A percentile compares a stretch with the other conserved stretches of the same genome.
phyloP scores from a whole-genome alignment of 2,113 vertebrate species.

The Apteryx mantelli region DNA sequence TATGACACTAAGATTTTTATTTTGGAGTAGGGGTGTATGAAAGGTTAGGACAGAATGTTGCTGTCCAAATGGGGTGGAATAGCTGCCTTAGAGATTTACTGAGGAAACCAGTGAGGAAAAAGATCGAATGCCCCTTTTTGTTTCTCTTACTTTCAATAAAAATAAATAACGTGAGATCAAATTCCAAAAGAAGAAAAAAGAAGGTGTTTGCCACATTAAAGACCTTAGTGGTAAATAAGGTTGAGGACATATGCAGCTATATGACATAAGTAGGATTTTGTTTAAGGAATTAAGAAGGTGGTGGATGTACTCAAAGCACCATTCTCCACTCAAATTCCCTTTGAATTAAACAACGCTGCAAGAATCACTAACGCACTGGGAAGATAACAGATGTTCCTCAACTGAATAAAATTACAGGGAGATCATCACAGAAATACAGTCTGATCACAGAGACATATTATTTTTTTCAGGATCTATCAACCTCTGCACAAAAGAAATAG shows the following conservation, averaged over 20 bases:
- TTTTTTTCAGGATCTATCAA: background rate
- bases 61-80: background rate
- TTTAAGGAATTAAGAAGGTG: background rate
- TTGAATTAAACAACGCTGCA: background rate
- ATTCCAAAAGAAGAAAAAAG: background rate
- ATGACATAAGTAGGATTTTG: background rate
- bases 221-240: background rate
- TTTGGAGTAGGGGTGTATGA: background rate
- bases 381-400: background rate
- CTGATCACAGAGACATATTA: background rate
- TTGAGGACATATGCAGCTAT: background rate
- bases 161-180: background rate
- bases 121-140: background rate
- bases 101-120: background rate
- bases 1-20: background rate
- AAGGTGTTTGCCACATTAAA: background rate
- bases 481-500: background rate
- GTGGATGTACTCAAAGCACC: background rate
- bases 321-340: background rate
- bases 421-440: background rate
- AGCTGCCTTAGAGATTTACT: background rate
- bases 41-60: background rate
- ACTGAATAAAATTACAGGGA: slow-evolving; percentile 26
- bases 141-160: background rate
- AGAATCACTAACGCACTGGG: background rate